A percentile compares a stretch with the other conserved stretches of the same genome.
Conservation (phyloP, 2,113 vertebrate genomes). For the Cololabis saira region DNA sequence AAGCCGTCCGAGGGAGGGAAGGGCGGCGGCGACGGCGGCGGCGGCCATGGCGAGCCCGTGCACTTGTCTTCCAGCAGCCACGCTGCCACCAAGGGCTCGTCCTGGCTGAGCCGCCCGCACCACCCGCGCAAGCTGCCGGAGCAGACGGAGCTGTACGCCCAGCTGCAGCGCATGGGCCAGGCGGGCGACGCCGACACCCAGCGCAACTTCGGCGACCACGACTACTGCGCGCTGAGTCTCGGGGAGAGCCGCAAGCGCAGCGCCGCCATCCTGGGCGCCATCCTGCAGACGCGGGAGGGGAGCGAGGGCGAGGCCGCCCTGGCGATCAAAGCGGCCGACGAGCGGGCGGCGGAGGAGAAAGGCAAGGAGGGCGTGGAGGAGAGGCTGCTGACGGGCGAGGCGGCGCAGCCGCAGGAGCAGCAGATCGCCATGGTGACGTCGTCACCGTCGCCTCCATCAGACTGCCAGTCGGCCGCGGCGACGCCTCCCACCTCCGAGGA, state of each 20-base stretch:
- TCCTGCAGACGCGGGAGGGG: slow-evolving; percentile 56
- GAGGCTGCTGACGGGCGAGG: slow-evolving; percentile 6
- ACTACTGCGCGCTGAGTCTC: slow-evolving; percentile 89
- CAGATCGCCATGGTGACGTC: neutral
- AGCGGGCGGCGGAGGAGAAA: slow-evolving; percentile 22
- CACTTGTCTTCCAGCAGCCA: slow-evolving; percentile 55
- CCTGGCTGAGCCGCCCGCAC: slow-evolving; percentile 62
- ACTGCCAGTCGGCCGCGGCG: slow-evolving; percentile 35
- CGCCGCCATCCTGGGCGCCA: slow-evolving; percentile 56
- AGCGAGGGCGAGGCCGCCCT: slow-evolving; percentile 11
- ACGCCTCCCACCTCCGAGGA: slow-evolving; percentile 66
- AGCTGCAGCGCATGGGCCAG: slow-evolving; percentile 84
- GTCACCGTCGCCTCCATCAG: slow-evolving; percentile 3
- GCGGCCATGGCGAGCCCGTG: slow-evolving; percentile 24
- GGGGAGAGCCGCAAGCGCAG: slow-evolving; percentile 76
- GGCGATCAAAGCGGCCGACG: slow-evolving; percentile 35
- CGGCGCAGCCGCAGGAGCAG: slow-evolving; percentile 5
- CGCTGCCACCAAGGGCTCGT: slow-evolving; percentile 54
- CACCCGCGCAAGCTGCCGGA: slow-evolving; percentile 88
- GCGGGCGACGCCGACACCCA: slow-evolving; percentile 60
- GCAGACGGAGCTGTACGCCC: slow-evolving; percentile 93
- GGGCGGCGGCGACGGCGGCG: slow-evolving; percentile 3
- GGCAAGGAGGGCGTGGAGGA: slow-evolving; percentile 43
- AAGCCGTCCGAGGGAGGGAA: slow-evolving; percentile 87
- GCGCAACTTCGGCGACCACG: slow-evolving; percentile 92